A percentile compares a stretch with the other conserved stretches of the same genome.
These are phyloP conservation scores for Strix uralensis DNA, from an alignment of 2,113 vertebrate species.

Conservation along the genomic window DNA sequence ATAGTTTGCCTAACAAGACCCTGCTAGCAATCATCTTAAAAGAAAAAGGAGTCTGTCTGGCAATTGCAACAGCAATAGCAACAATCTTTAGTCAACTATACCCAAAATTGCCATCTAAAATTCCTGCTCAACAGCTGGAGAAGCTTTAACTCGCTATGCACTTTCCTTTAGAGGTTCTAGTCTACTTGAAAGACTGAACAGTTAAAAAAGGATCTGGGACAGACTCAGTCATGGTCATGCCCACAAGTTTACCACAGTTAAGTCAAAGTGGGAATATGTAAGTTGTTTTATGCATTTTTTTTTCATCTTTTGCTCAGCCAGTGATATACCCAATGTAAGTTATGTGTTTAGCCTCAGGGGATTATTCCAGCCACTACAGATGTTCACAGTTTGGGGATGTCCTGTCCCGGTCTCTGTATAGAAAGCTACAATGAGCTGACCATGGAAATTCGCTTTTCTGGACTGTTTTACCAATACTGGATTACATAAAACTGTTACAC, in stretches of 20 bases:
- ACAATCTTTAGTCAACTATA: slow-evolving; percentile 13
- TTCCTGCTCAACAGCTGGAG: slow-evolving; percentile 22
- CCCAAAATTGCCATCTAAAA: slow-evolving; percentile 15
- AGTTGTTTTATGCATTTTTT: not conserved
- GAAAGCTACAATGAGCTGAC: not conserved
- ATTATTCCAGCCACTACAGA: not conserved
- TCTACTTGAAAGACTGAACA: not conserved
- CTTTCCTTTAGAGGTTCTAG: not conserved
- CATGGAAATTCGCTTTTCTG: not conserved
- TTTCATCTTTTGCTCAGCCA: not conserved
- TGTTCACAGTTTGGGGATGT: not conserved
- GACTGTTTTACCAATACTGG: not conserved
- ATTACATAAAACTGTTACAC: not conserved
- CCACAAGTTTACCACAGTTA: not conserved
- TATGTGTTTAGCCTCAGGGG: not conserved
- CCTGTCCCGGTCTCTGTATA: not conserved
- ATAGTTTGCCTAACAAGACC: slow-evolving; percentile 28
- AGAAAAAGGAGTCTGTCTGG: not conserved
- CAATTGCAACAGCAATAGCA: not conserved
- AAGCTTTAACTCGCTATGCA: not conserved
- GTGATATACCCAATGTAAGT: not conserved
- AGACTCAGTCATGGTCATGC: not conserved
- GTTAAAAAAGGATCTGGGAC: not conserved
- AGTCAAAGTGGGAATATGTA: not conserved
- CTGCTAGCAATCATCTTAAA: slow-evolving; percentile 2